Percentiles rank a stretch among this genome's conserved stretches.
Conservation (phyloP, 2,797 vertebrate genomes). For the Scomberomorus guttatus region DNA sequence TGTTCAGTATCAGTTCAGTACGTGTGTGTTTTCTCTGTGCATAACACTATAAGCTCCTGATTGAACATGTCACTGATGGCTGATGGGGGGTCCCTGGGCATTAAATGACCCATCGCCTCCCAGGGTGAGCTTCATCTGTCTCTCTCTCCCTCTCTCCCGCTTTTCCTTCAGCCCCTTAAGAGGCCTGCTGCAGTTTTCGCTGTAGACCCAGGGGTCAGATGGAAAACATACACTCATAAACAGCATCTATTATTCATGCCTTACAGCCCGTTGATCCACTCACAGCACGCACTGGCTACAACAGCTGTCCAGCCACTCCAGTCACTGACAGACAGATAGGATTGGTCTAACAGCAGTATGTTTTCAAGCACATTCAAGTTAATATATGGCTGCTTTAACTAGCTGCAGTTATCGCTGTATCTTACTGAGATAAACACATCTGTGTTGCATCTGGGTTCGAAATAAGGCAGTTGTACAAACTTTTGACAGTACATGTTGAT, state of each 20-base stretch:
- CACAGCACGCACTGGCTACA: conserved; percentile 67
- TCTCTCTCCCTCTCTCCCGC: conserved; percentile 41
- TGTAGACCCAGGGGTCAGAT: conserved; percentile 90
- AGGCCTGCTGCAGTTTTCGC: conserved; percentile 81
- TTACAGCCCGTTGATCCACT: conserved; percentile 82
- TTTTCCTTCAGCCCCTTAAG: conserved; percentile 75
- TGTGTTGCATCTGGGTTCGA: conserved; percentile 68
- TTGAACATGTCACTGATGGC: conserved; percentile 87
- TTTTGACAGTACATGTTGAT: conserved; percentile 58
- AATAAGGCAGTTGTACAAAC: conserved; percentile 29
- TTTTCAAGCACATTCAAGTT: conserved; percentile 46
- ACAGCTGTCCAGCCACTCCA: conserved; percentile 76
- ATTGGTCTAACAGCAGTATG: conserved; percentile 36
- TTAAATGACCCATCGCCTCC: conserved; percentile 78
- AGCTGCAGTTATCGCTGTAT: conserved; percentile 46
- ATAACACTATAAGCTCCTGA: conserved; percentile 76
- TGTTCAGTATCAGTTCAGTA: conserved; percentile 41
- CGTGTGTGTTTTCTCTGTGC: conserved; percentile 59
- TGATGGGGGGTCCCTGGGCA: conserved; percentile 81
- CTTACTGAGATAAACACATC: conserved; percentile 71
- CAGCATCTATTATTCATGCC: conserved; percentile 90
- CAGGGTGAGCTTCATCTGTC: conserved; percentile 82
- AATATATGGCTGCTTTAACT: conserved; percentile 57
- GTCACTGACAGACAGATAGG: conserved; percentile 50
- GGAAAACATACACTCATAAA: conserved; percentile 91